Evolutionary conservation across 2,113 vertebrate genomes (phyloP).

Genomic region (Macquaria australasica): DNA sequence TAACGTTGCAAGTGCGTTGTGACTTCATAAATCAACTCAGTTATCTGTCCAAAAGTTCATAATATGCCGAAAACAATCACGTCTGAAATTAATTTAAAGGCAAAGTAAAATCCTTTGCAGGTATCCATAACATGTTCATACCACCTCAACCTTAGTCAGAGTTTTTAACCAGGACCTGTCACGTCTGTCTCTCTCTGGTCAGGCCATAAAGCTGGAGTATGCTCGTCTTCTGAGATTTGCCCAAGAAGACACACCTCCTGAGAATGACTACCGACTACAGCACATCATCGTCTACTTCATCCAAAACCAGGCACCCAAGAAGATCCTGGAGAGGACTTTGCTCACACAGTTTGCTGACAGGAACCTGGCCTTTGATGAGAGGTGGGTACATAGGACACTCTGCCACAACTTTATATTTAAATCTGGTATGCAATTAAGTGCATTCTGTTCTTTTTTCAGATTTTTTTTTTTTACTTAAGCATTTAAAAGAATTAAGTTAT

Average conservation of each 20-base stretch:
- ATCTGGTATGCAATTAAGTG: neutral
- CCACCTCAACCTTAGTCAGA: neutral
- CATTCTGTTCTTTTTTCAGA: neutral
- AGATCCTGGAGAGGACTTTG: constrained; percentile 96
- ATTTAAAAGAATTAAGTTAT: neutral
- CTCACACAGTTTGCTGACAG: constrained; percentile 96
- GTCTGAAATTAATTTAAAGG: neutral
- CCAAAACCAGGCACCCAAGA: constrained; percentile 96
- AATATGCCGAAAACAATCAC: neutral
- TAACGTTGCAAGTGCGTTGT: neutral
- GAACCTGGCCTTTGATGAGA: constrained; percentile 96
- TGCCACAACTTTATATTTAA: neutral
- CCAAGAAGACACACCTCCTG: constrained; percentile 92
- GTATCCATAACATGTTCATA: neutral
- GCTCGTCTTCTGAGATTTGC: constrained; percentile 92
- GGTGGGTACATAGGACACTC: constrained; percentile 79
- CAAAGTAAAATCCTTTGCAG: neutral
- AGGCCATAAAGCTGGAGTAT: constrained; percentile 98
- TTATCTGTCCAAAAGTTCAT: neutral
- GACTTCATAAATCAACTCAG: neutral
- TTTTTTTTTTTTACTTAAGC: neutral
- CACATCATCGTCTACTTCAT: constrained; percentile 96
- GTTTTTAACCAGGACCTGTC: neutral
- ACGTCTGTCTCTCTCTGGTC: constrained; percentile 49
- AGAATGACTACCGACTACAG: constrained; percentile 94